These are phyloP conservation scores for Drosophila imparisetae DNA, from an alignment of 2,888 invertebrate species.

Conservation along the genomic window DNA sequence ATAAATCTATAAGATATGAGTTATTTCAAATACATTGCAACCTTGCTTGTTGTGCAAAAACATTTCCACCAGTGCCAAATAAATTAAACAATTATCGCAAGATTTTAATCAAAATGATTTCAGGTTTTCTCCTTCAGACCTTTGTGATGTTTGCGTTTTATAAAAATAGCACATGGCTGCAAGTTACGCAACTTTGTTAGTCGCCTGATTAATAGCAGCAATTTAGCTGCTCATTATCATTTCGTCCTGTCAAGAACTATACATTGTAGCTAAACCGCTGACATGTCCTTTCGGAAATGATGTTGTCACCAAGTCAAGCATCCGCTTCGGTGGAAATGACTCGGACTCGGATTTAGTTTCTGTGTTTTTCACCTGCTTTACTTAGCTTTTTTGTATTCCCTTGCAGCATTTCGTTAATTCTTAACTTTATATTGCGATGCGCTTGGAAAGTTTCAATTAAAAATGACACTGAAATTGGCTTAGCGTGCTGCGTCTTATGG, in stretches of 20 bases:
- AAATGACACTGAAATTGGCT: slow-evolving; percentile 64
- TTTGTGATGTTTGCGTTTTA: neutral
- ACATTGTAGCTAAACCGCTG: neutral
- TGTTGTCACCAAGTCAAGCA: slow-evolving; percentile 72
- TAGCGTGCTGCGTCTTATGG: slow-evolving; percentile 51
- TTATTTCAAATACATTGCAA: slow-evolving; percentile 29
- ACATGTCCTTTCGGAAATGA: slow-evolving; percentile 52
- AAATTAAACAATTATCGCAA: neutral
- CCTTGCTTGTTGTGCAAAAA: slow-evolving; percentile 21
- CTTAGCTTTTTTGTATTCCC: slow-evolving; percentile 6
- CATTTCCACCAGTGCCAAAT: slow-evolving; percentile 8
- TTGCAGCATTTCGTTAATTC: neutral
- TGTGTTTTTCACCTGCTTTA: slow-evolving; percentile 18
- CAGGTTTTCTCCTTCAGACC: neutral
- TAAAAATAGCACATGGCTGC: slow-evolving; percentile 25
- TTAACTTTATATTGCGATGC: slow-evolving; percentile 6
- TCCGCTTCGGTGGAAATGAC: slow-evolving; percentile 55
- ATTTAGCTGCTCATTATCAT: slow-evolving; percentile 48
- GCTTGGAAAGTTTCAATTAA: slow-evolving; percentile 57
- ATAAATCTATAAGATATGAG: slow-evolving; percentile 39
- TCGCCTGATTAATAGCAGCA: slow-evolving; percentile 39
- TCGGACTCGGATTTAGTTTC: slow-evolving; percentile 28
- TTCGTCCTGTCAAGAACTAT: slow-evolving; percentile 1
- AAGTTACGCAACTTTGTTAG: slow-evolving; percentile 31
- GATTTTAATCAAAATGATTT: slow-evolving; percentile 18